Evolutionary conservation across 2,113 vertebrate genomes (phyloP), one percentile per base, ranked within the genome.

Genomic region (Albula glossodonta): DNA sequence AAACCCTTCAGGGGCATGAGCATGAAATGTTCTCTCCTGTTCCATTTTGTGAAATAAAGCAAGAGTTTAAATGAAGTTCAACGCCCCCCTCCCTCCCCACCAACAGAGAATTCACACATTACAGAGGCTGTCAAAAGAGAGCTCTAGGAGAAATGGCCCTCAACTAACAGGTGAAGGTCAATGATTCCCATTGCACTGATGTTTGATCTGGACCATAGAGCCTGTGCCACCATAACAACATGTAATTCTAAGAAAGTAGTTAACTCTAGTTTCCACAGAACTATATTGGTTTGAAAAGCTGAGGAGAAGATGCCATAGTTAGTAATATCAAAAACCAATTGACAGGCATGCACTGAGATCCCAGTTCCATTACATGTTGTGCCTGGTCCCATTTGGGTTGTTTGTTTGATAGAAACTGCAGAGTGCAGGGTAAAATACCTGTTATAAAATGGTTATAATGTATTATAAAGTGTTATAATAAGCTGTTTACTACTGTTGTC

Each of bases 391-490:
- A 80, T 88, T 93, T 94, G 96, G 93, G 95, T 93, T 95, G 96
- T 96, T 95, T 96, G 95, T 96, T 96, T 96, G 93, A 96, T 95
- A 96, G 97, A 97, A 94, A 41, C 31, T 93, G 95, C 95, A 96
- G 96, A 97, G 95, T 92, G 94, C 85, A 80, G 94, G 95, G 95
- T 96, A 97, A 97, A 96, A 95, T 96, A 96, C 94, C 95, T 91
- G 53, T 12, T 12, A 41, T 41, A 41, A 41, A 41, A 41, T 41
- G 31, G 31, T 41, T 41, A 41, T 41, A 41, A 41, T 1, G 31
- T 41, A 41, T 41, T 41, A 41, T 41, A 41, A 41, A 41, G 31
- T 41, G 31, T 41, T 41, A 41, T 41, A 41, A 41, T 41, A 41
- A 41, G 31, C 31, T 41, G 31, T 41, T 41, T 41, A 41, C 31